Base-by-base conservation (phyloP, 2,797 vertebrate genomes). In the Lutjanus campechanus region DNA sequence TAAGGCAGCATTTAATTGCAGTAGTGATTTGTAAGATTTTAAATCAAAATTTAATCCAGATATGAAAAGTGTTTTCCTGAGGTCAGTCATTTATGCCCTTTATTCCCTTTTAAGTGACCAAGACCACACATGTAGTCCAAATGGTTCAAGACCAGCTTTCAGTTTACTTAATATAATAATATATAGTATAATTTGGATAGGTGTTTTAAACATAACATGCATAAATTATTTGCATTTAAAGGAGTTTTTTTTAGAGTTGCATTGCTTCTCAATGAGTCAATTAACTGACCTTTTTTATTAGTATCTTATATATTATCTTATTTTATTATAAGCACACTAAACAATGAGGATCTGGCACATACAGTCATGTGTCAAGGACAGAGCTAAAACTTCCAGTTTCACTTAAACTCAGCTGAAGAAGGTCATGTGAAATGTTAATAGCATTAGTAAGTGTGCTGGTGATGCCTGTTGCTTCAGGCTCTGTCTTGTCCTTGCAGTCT, bases 391-490 rank as follows among this genome's bases (percentile, higher is more conserved):
- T 84, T 82, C 86, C 63, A 60, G 41, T 82, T 82, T 68, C 16
- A 56, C 49, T 73, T 76, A 40, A 73, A 74, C 46, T 88, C 50
- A 76, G 20, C 43, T 70, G 29, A 85, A 85, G 59, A 76, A 67
- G 77, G 63, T 46, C 79, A 83, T 79, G 63, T 68, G 50, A 87
- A 85, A 83, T 70, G 63, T 78, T 84, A 75, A 76, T 69, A 60
- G 20, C 69, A 80, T 72, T 83, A 77, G 25, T 80, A 67, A 73
- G 47, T 67, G 69, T 68, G 63, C 36, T 0, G 29, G 9, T 47
- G 59, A 85, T 73, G 60, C 49, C 59, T 59, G n/a, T 66, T 13
- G 51, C 75, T 75, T 56, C 15, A 61, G 61, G 53, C 5, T 62
- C 60, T 20, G 15, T 60, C 41, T 69, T 22, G 69, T 80, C 71